Conservation (phyloP, 2,888 invertebrate genomes). For the Steinernema scapterisci region DNA sequence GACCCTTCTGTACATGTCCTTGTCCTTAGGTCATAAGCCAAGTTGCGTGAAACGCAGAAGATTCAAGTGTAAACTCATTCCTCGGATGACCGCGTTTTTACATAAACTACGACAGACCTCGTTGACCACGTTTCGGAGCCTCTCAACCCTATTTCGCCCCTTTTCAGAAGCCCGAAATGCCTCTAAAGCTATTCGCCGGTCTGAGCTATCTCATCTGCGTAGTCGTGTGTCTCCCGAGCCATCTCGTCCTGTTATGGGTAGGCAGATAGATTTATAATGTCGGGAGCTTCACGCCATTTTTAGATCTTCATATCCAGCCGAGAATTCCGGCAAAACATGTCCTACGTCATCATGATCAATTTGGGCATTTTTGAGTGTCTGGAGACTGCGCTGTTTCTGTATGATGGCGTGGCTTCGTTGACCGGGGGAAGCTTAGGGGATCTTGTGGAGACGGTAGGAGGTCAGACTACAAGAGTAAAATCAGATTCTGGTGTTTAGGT, state of each 20-base stretch:
- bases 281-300: not conserved
- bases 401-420: not conserved
- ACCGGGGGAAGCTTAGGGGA: too few relatives aligned
- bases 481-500: not conserved
- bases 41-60: too few relatives aligned
- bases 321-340: not conserved
- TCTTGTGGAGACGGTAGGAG: not conserved
- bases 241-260: constrained; percentile 1
- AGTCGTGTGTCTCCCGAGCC: not conserved
- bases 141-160: too few relatives aligned
- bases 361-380: not conserved
- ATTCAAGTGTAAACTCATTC: too few relatives aligned
- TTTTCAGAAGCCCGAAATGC: too few relatives aligned
- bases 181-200: not conserved
- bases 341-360: not conserved
- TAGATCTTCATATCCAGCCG: not conserved
- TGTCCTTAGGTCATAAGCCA: too few relatives aligned
- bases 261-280: not conserved
- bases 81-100: too few relatives aligned
- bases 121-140: too few relatives aligned
- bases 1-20: too few relatives aligned
- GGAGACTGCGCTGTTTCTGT: not conserved
- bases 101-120: too few relatives aligned
- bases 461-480: not conserved
- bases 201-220: not conserved